Base-by-base conservation (phyloP, 2,888 invertebrate genomes). In the Coremacera marginata region DNA sequence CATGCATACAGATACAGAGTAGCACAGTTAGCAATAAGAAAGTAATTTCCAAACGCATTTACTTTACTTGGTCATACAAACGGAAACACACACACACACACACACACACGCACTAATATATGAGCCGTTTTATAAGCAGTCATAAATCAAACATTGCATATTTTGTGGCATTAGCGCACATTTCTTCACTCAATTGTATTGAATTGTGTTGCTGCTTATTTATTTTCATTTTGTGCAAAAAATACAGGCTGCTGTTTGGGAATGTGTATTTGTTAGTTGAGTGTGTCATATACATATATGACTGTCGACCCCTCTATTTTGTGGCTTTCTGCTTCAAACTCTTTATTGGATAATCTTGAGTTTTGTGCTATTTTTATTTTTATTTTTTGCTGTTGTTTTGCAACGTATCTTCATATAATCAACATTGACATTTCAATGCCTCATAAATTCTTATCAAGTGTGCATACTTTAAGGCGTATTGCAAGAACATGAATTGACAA, bases 61-160 rank as follows among this genome's bases (percentile, higher is more conserved):
- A 19, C 67, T 44, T 11, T 44, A 37, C 37, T 49, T 67, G 25
- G 22, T 22, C 63, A 74, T n/a, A n/a, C n/a, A n/a, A n/a, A n/a
- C n/a, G n/a, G n/a, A n/a, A n/a, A n/a, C n/a, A n/a, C n/a, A n/a
- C n/a, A n/a, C n/a, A n/a, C 5, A 5, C 52, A 51, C 77, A 78
- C 67, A 72, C 27, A 34, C 76, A 71, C 49, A 34, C 55, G 71
- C 27, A 27, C 2, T 25, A 68, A 19, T 55, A 9, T 73, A 51
- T 73, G 19, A 70, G 63, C 60, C 65, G 63, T 5, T 4, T 14
- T 31, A 4, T 25, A 4, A 72, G 80, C 72, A 75, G 78, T 77
- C 79, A 80, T 81, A 81, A 81, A 81, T 81, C 81, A 81, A 77
- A 79, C 79, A 80, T 80, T 80, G 79, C 81, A 81, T 80, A 80